Evolutionary conservation across 2,113 vertebrate genomes (phyloP), one percentile per base, ranked within the genome.

Genomic region (Baryphthengus martii): DNA sequence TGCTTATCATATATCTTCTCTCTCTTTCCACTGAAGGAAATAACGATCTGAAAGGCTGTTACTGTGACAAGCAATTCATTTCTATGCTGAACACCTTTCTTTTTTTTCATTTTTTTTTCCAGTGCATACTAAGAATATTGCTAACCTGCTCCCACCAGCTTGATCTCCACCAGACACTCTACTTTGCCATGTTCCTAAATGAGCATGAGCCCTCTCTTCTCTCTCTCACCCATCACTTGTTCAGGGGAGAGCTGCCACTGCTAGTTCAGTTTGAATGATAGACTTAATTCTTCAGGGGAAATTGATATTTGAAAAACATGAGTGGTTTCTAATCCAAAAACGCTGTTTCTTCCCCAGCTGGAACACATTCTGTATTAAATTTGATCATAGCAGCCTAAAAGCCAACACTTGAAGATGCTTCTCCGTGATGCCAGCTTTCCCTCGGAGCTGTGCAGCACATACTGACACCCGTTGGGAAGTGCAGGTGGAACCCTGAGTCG

Each of bases 231-330:
- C 58, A 45, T 82, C 74, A 7, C 49, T 94, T 61, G 70, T 29
- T 79, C 53, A 37, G 67, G 82, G 67, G 40, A 59, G 91, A 92
- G 87, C 93, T 94, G 89, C 87, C 81, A 44, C 70, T 58, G 84
- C 74, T 62, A 17, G 77, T 88, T 53, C 91, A 26, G 62, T 85
- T 65, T 92, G 74, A 96, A 50, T 31, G 28, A 91, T 63, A 24
- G 77, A 37, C 87, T 89, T 83, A 91, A 93, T 89, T 93, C 96
- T 94, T 81, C 65, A 49, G 85, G 91, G 93, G 62, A 91, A 89
- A 91, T 93, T 85, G 87, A 89, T 87, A 91, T 89, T 93, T 95
- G 91, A 94, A 89, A 92, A 94, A 87, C 94, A 91, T 40, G 74
- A 94, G 84, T 65, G 89, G 45, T 45, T 96, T 73, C 78, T 93